Conservation (phyloP, 2,888 invertebrate genomes). For the Trachelus iudaicus region DNA sequence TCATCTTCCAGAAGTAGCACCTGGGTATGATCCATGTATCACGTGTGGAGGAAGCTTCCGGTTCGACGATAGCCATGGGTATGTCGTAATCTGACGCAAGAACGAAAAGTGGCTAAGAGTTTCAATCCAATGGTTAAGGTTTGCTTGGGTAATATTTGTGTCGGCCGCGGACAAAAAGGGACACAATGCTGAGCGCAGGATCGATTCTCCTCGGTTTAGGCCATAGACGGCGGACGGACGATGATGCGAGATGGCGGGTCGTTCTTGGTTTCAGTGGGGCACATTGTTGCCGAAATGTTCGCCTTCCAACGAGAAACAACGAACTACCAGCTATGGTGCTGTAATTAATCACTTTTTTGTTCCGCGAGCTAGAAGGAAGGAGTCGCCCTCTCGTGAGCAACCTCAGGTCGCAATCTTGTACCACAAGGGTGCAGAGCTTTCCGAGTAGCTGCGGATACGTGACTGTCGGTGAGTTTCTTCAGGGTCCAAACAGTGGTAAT, state of each 20-base stretch:
- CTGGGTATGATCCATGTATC: background rate
- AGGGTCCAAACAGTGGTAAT: no score
- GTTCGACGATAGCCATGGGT: background rate
- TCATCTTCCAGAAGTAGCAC: background rate
- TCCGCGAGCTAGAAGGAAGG: conserved; percentile 19
- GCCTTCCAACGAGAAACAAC: conserved; percentile 48
- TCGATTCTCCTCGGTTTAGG: conserved; percentile 61
- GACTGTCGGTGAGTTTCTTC: background rate
- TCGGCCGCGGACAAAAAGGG: conserved; percentile 45
- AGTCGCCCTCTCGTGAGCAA: background rate
- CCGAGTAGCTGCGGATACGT: background rate
- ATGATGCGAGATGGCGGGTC: conserved; percentile 16
- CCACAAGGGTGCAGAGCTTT: background rate
- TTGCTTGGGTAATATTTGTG: conserved; percentile 4
- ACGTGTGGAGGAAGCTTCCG: background rate
- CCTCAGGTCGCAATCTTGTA: background rate
- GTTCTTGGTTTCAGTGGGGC: conserved; percentile 27
- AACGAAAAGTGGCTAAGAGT: background rate
- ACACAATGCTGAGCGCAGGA: conserved; percentile 59
- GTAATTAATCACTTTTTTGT: conserved; percentile 60
- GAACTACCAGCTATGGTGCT: conserved; percentile 49
- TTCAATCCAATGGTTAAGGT: background rate
- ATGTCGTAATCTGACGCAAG: background rate
- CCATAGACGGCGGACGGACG: conserved; percentile 23
- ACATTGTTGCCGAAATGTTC: conserved; percentile 51